Base-by-base conservation (phyloP, 2,888 invertebrate species). In the Alitta virens region DNA sequence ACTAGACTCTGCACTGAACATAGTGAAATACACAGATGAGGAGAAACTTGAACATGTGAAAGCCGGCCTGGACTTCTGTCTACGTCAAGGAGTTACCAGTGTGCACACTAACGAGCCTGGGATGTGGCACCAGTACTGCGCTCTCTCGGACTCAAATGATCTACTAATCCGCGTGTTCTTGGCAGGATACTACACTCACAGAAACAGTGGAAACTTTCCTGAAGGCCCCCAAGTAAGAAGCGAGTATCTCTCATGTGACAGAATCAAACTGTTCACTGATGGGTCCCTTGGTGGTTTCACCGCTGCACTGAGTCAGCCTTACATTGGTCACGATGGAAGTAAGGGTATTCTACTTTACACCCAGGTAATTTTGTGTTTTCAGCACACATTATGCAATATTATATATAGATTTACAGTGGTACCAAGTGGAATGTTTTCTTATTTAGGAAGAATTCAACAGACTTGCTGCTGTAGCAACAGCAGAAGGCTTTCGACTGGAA, bases 161-260 rank as follows among this genome's bases (percentile, higher is more conserved):
- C 65, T 69, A 5, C 68, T 68, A 12, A 53, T 69, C n/a, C 46
- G 69, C 12, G 63, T 69, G n/a, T 68, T 68, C 43, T 67, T 59
- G 53, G 57, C 62, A 5, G 62, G 56, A 25, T 65, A 24, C 60
- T 42, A 14, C 25, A 1, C 5, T 1, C n/a, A 21, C 16, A 56
- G 43, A 9, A 21, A 46, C 18, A 24, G 33, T n/a, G 49, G 49
- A 24, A 52, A 67, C 23, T 62, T 62, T 52, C 68, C 63, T 1
- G n/a, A 24, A 21, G 55, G 25, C 1, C 50, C 68, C 24, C 65
- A 63, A 25, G 24, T 23, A 1, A 25, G 56, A 14, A 65, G 66
- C 21, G 16, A 18, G 1, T 49, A 65, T 55, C 60, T 69, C 49
- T 60, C 61, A n/a, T 63, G 60, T 62, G 64, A 63, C 55, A 25